A percentile compares a stretch with the other conserved stretches of the same genome.
Conservation (phyloP, 2,888 invertebrate species). For the Andrena hattorfiana region DNA sequence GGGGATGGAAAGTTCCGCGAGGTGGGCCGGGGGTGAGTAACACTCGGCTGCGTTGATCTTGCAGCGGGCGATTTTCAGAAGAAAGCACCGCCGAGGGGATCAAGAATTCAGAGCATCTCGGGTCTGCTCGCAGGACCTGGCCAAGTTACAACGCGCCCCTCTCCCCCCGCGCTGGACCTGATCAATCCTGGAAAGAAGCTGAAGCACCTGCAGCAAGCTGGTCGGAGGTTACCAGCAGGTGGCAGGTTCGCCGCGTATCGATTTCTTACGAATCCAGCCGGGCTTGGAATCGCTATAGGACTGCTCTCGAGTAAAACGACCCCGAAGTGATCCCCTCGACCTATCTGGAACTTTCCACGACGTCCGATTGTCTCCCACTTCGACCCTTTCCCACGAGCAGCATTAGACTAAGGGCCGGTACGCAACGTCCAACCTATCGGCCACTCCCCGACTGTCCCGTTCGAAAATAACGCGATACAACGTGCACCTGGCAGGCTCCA, state of each 20-base stretch:
- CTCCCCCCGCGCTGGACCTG: neutral
- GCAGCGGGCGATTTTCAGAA: too few relatives aligned
- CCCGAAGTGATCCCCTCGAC: constrained; percentile 54
- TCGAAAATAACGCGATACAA: neutral
- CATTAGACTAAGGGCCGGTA: constrained; percentile 25
- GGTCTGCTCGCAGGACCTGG: too few relatives aligned
- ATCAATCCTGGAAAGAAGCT: constrained; percentile 55
- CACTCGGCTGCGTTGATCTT: too few relatives aligned
- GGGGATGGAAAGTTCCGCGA: too few relatives aligned
- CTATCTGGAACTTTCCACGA: constrained; percentile 48
- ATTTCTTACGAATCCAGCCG: constrained; percentile 84
- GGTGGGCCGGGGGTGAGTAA: too few relatives aligned
- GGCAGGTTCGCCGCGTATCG: constrained; percentile 83
- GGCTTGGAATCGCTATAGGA: constrained; percentile 76
- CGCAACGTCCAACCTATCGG: constrained; percentile 23
- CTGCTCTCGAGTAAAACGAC: constrained; percentile 64
- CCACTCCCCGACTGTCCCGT: neutral
- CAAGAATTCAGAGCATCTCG: too few relatives aligned
- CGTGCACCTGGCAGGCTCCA: neutral
- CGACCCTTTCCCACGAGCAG: constrained; percentile 21
- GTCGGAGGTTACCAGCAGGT: constrained; percentile 80
- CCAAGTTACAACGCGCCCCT: too few relatives aligned
- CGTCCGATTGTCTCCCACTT: constrained; percentile 28
- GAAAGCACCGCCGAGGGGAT: too few relatives aligned
- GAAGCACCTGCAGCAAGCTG: constrained; percentile 70